Base-by-base conservation (phyloP, 2,797 vertebrate genomes). In the Onychomys torridus region DNA sequence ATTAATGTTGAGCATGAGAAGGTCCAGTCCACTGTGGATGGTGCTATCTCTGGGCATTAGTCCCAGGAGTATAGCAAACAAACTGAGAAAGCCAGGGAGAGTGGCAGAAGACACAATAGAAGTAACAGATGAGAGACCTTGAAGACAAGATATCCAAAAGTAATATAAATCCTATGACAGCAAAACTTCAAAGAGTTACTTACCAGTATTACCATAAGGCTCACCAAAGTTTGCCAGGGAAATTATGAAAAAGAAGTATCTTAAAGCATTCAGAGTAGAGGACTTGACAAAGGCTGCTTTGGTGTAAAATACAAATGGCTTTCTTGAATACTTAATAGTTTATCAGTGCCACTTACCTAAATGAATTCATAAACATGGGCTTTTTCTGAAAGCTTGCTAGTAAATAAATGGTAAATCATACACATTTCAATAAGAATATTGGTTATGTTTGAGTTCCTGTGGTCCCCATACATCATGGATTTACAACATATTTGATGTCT, bases 301-400 rank as follows among this genome's bases (percentile, higher is more conserved):
- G 63, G 0, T 46, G 10, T 88, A 40, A 91, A 59, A 67, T 0
- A 12, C 29, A 93, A 89, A 69, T 76, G 3, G 9, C 25, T 63
- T 90, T 4, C 8, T 79, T 40, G 23, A 83, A 11, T 34, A 52
- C 5, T 83, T 9, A 90, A 57, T 85, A 63, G 49, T 90, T 83
- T 93, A 55, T 57, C 40, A 63, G 61, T 94, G 83, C 73, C 23
- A 85, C 11, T 49, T 73, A 52, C 27, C 12, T 71, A 89, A 87
- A 87, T 19, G 59, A 43, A 83, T 32, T 88, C 63, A 75, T 40
- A 94, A 93, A 16, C 5, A 71, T 32, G 37, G 2, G 16, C 29
- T 25, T 87, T 87, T 75, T 73, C 55, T 79, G 12, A 91, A 76
- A 81, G 61, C 4, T 27, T 96, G n/a, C 14, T 86, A 93, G 85